Evolutionary conservation across 2,888 invertebrate genomes (phyloP).

Genomic region (Pachymerium ferrugineum): DNA sequence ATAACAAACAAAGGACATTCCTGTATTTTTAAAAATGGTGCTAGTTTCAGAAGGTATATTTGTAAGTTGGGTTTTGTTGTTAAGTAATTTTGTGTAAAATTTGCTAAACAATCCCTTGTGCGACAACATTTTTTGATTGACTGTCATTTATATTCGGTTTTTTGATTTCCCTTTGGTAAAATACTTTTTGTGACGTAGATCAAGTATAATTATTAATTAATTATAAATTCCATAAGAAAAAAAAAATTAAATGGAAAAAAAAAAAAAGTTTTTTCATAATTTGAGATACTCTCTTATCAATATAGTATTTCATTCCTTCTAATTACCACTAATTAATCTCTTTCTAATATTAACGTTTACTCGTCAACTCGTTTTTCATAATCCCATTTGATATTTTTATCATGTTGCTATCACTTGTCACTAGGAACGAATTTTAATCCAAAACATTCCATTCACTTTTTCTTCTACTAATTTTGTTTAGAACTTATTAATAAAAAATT

Average conservation of each 20-base stretch:
- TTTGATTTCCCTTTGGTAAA: too few relatives aligned
- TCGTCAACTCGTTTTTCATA: conserved; percentile 25
- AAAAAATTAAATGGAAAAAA: too few relatives aligned
- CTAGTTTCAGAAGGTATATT: neutral
- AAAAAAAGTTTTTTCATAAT: conserved; percentile 27
- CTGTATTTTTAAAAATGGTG: conserved; percentile 24
- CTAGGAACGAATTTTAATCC: conserved; percentile 25
- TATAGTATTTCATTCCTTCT: conserved; percentile 25
- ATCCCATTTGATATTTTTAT: conserved; percentile 24
- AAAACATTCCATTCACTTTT: conserved; percentile 27
- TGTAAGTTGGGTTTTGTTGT: neutral
- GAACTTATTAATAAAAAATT: conserved; percentile 20
- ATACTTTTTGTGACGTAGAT: too few relatives aligned
- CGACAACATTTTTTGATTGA: neutral
- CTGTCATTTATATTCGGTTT: too few relatives aligned
- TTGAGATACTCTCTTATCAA: conserved; percentile 17
- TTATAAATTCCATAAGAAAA: too few relatives aligned
- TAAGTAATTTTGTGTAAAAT: neutral
- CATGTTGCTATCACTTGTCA: conserved; percentile 27
- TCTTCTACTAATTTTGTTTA: conserved; percentile 27
- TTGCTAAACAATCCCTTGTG: conserved; percentile 5
- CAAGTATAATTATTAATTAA: too few relatives aligned
- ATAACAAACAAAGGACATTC: neutral
- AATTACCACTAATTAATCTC: conserved; percentile 24
- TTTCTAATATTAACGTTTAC: conserved; percentile 22